These are phyloP conservation scores for Brachypteracias leptosomus DNA, from an alignment of 2,113 vertebrate genomes.

Conservation along the genomic window DNA sequence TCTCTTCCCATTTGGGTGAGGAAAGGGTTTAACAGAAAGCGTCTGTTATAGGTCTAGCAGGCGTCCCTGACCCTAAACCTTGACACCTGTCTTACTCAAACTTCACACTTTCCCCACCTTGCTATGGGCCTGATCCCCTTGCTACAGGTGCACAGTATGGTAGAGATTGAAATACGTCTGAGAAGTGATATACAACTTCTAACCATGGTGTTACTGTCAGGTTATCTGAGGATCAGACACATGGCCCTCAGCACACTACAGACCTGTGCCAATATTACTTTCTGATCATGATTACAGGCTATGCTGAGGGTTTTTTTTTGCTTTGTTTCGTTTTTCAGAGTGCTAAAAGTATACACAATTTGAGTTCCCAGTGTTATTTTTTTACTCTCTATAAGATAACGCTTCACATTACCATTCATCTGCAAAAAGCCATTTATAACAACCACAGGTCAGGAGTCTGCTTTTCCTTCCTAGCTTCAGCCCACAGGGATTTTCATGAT, in stretches of 20 bases:
- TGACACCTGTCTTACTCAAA: background rate
- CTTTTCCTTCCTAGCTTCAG: conserved; percentile 30
- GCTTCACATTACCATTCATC: conserved; percentile 22
- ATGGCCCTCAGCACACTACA: background rate
- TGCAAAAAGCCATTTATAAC: conserved; percentile 58
- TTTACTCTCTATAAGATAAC: background rate
- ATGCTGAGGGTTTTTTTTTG: background rate
- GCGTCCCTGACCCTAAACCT: no score
- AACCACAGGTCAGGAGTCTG: conserved; percentile 44
- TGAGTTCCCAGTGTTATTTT: background rate
- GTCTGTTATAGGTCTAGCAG: no score
- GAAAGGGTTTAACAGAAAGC: no score
- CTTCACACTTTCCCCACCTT: background rate
- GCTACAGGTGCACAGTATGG: rapidly evolving
- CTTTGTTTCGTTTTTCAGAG: background rate
- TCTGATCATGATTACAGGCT: background rate
- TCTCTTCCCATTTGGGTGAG: no score
- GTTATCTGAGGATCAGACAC: background rate
- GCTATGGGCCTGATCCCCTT: rapidly evolving
- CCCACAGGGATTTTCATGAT: conserved; percentile 55
- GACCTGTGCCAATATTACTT: background rate
- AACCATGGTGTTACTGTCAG: rapidly evolving
- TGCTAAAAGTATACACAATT: background rate
- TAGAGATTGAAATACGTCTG: background rate
- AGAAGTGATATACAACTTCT: background rate